Percentiles rank a stretch among this genome's conserved stretches.
These are phyloP conservation scores for Pyrrhosoma nymphula DNA, from an alignment of 2,888 invertebrate species.

Conservation along the genomic window DNA sequence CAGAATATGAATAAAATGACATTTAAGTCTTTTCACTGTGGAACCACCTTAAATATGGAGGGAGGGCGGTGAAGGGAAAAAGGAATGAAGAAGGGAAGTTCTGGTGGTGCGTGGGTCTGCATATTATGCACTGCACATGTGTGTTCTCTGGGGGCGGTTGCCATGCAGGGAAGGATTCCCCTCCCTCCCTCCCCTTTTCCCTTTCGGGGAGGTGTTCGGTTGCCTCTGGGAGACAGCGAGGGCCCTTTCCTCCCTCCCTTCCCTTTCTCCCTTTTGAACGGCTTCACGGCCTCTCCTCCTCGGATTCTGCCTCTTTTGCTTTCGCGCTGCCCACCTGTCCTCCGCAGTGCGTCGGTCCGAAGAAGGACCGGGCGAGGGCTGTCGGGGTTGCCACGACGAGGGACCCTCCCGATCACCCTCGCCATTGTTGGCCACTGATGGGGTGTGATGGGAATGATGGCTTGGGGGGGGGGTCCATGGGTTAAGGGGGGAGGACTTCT, in stretches of 20 bases:
- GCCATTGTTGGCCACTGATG: conserved; percentile 27
- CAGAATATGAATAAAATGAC: too few relatives aligned
- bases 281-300: neutral
- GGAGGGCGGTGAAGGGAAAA: too few relatives aligned
- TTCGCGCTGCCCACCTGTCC: neutral
- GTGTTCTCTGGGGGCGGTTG: neutral
- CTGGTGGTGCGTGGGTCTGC: too few relatives aligned
- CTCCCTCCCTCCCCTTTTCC: neutral
- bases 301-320: neutral
- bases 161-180: neutral
- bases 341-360: neutral
- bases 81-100: too few relatives aligned
- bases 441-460: neutral
- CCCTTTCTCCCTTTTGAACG: neutral
- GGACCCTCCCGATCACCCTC: too few relatives aligned
- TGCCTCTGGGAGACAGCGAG: neutral
- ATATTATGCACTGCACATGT: too few relatives aligned
- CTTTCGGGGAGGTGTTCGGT: neutral
- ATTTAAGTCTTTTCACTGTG: too few relatives aligned
- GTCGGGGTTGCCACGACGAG: too few relatives aligned
- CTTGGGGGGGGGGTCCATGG: neutral
- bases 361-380: too few relatives aligned
- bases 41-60: too few relatives aligned
- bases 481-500: neutral
- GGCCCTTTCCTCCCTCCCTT: neutral